Evolutionary conservation across 2,888 invertebrate genomes (phyloP).

Genomic region (Hetaerina titia): DNA sequence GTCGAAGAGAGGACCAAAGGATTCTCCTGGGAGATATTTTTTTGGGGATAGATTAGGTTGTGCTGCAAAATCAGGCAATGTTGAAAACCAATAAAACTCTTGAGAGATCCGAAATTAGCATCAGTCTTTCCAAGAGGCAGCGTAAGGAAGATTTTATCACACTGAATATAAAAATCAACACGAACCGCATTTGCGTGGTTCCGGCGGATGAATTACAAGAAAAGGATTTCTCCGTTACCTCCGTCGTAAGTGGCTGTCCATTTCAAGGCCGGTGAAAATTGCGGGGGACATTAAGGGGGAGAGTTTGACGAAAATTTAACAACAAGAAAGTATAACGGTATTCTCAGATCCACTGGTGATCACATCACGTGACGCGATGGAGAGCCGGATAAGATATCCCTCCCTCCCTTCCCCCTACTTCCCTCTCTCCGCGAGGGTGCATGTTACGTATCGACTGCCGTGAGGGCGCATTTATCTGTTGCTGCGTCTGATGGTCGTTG

Average conservation of each 20-base stretch:
- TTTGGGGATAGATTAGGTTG: no score
- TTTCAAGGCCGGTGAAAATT: not conserved
- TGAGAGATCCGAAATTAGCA: not conserved
- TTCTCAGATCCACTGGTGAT: not conserved
- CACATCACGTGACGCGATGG: not conserved
- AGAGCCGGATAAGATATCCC: not conserved
- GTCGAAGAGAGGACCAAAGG: no score
- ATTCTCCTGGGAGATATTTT: no score
- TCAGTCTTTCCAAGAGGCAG: not conserved
- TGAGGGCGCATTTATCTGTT: not conserved
- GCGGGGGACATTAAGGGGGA: not conserved
- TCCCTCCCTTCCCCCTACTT: not conserved
- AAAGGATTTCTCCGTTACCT: not conserved
- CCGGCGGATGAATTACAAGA: conserved; percentile 20
- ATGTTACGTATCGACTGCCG: not conserved
- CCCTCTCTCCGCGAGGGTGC: not conserved
- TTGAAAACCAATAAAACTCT: not conserved
- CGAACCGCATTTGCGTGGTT: conserved; percentile 14
- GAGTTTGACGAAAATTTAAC: not conserved
- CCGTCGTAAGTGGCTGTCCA: not conserved
- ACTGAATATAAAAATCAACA: conserved; percentile 15
- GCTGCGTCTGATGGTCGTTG: conserved; percentile 22
- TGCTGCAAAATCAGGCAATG: no score
- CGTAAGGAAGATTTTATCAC: not conserved
- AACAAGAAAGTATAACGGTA: not conserved